Base-by-base conservation (phyloP, 2,797 vertebrate species). In the Phaenicophaeus curvirostris region DNA sequence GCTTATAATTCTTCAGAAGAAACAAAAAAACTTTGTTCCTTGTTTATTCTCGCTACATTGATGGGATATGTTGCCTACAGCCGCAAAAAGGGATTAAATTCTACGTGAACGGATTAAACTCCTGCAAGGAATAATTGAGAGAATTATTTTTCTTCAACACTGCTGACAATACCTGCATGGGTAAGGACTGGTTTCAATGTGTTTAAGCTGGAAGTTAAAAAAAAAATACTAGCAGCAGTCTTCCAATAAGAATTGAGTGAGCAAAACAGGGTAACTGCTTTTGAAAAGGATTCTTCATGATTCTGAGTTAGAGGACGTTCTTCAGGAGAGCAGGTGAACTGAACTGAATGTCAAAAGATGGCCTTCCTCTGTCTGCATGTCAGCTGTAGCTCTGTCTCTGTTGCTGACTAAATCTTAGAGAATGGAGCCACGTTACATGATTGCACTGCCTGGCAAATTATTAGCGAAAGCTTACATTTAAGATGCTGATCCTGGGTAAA, bases 371-470 rank as follows among this genome's bases (percentile, higher is more conserved):
- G 30, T 48, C 24, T 37, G 30, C 18, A 4, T n/a, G 11, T 5
- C 58, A 35, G 8, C 33, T 58, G 53, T 87, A 57, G 13, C 62
- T 65, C 13, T 37, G 27, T 44, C 21, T 68, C 44, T 24, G 13
- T 8, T 67, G 13, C 39, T 85, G 41, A n/a, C 37, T 41, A 46
- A 53, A 67, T 61, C 14, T 57, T 27, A 2, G 1, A 20, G 37
- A 65, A 80, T 3, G 13, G 28, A 85, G 14, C 23, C 42, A 18
- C 0, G 0, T 54, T n/a, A 23, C 30, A 55, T 1, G 8, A 46
- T 46, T 35, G 31, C 33, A 11, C 8, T 8, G 3, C 20, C 30
- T 72, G 19, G 31, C 9, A 5, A 6, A 25, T 50, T 39, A 2
- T 50, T 21, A 42, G 16, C 6, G 21, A 39, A 65, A 39, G 7